Evolutionary conservation across 2,888 invertebrate genomes (phyloP), one percentile per base, ranked within the genome.

Genomic region (Caenorhabditis angaria): DNA sequence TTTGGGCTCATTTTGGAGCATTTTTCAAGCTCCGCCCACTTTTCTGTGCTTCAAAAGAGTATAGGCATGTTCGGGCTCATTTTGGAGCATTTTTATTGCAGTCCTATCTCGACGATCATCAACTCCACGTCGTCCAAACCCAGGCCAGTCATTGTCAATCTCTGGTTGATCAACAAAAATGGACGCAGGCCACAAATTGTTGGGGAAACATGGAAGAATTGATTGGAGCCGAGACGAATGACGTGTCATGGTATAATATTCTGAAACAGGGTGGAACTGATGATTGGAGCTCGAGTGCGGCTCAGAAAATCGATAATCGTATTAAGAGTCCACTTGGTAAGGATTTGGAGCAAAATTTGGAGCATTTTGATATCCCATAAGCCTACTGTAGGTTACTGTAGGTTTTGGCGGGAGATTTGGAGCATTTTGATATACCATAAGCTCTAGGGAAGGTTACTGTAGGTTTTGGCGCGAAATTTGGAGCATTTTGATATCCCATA

Each of bases 181-280:
- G 91, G 90, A 76, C 69, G 0, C 79, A 88, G 24, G 92, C 94
- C 0, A 92, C 92, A 0, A 61, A 83, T 0, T 89, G 91, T 58
- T 94, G 92, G 93, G 88, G 90, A 14, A 76, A 82, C 0, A 92
- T 92, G 0, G 92, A 94, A 88, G 50, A 80, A 1, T 90, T 91
- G 0, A 90, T 90, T n/a, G 86, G 90, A n/a, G 73, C 83, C 2
- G 79, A 77, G 20, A 91, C 93, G 0, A 87, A 88, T 72, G 90
- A 89, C 18, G 92, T 94, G 6, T 93, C 93, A 87, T 93, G 94
- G 86, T 94, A 94, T 87, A 93, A 94, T 87, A 93, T 94, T 71
- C 88, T 93, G 56, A 84, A 88, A 67, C 61, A 78, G 29, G 80
- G 77, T 10, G 77, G 66, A 10, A 57, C 70, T 24, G 84, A 84